Evolutionary conservation across 1,140 invertebrate species (phyloP).

Genomic region (Eubasilissa regina): DNA sequence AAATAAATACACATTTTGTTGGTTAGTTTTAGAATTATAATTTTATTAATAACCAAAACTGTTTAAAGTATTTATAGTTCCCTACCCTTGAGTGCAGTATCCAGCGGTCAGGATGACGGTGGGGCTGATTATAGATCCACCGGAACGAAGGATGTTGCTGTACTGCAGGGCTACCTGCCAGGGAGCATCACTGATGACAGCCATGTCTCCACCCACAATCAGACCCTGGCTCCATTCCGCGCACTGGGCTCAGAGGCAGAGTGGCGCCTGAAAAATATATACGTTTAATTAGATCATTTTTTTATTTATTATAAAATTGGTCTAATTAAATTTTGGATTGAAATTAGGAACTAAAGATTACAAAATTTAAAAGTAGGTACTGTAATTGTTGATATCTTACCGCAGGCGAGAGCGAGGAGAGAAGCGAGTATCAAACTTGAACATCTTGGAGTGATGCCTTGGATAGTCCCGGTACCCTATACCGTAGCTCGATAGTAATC

Average conservation of each 20-base stretch:
- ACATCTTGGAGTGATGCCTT: too few relatives aligned
- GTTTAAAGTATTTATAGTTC: not conserved
- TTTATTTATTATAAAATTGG: too few relatives aligned
- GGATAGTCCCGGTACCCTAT: too few relatives aligned
- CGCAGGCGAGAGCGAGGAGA: too few relatives aligned
- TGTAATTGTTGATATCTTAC: too few relatives aligned
- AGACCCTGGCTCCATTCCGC: slow-evolving; percentile 62
- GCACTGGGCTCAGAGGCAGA: not conserved
- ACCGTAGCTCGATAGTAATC: too few relatives aligned
- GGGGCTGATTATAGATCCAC: slow-evolving; percentile 72
- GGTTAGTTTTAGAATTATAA: too few relatives aligned
- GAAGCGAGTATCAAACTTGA: too few relatives aligned
- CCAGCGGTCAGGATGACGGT: slow-evolving; percentile 73
- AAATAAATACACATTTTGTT: not conserved
- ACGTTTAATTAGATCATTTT: too few relatives aligned
- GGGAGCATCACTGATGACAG: slow-evolving; percentile 70
- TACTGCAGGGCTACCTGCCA: slow-evolving; percentile 68
- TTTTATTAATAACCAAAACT: not conserved
- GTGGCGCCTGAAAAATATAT: not conserved
- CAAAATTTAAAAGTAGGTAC: too few relatives aligned
- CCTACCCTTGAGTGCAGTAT: slow-evolving; percentile 70
- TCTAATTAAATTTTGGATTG: too few relatives aligned
- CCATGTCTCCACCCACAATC: slow-evolving; percentile 70
- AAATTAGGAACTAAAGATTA: too few relatives aligned
- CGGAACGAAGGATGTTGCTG: slow-evolving; percentile 68